Evolutionary conservation across 1,140 invertebrate genomes (phyloP), one percentile per base, ranked within the genome.

Genomic region (Alviniconcha marisindica): DNA sequence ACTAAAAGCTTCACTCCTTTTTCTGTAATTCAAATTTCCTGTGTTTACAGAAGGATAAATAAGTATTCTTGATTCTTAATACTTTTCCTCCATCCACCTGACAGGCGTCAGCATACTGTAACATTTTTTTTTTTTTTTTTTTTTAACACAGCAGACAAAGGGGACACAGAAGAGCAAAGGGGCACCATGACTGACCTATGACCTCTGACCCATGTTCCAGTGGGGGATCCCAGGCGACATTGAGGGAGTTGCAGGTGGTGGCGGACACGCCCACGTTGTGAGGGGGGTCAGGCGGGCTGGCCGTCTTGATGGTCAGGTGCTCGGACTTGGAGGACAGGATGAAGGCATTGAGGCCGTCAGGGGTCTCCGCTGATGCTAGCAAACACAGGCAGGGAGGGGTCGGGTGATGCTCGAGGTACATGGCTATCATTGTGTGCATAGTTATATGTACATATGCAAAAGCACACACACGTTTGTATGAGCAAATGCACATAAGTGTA

Each of bases 181-280:
- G 33, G 7, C 42, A 36, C 42, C 21, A n/a, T 4, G 0, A 86
- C 87, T 83, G 76, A 92, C 92, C 91, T 66, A 92, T 90, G 48
- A 93, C 88, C 85, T 93, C 92, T 21, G 90, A 89, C 7, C 92
- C 93, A 85, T 92, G 89, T 85, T 92, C 92, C 82, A 84, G 87
- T 14, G 92, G 92, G 44, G 89, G 89, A 83, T 93, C 91, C 93
- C 93, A 93, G 51, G 88, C 89, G n/a, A 93, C 60, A 54, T 89
- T 90, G 40, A 93, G 84, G 63, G 90, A 89, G 80, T 90, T 87
- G 86, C 93, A 93, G 51, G 93, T 93, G 15, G 91, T 91, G 2
- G 92, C 86, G 0, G 90, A 78, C 0, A 93, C 84, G 33, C 91
- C 89, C 7, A 93, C 87, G 79, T 93, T 93, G 21, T 87, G 87